Evolutionary conservation across 2,113 vertebrate genomes (phyloP), one percentile per base, ranked within the genome.

Genomic region (Guaruba guarouba): DNA sequence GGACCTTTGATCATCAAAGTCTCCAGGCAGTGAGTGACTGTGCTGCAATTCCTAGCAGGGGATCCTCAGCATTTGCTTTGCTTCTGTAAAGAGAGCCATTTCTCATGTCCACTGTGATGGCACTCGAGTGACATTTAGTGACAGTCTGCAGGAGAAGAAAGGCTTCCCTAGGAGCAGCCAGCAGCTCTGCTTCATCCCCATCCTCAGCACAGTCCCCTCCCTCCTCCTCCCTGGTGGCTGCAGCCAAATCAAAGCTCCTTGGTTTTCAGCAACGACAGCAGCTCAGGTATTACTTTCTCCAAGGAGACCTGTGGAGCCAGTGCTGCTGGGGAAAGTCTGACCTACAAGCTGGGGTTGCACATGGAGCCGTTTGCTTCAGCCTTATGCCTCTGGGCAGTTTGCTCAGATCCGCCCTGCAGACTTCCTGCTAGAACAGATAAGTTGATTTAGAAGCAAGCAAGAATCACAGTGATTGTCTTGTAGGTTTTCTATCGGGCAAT

Each of bases 281-380:
- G 35, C 10, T 44, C 24, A 8, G 0, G 0, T 16, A 1, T 43
- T 14, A 2, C 31, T 15, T 43, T 31, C 46, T 12, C 28, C 4
- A 2, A 35, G 43, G 59, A 48, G 41, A 67, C 31, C 61, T 22
- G n/a, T 33, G 59, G 82, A 68, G 66, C 52, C 64, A 37, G 52
- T 2, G 1, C n/a, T 76, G 57, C 63, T 12, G 27, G n/a, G 43
- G n/a, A 55, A 27, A 16, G 19, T 24, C 73, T 83, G 74, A 49
- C 35, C 74, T 29, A 25, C 0, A 3, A 49, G 16, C 44, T 29
- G 1, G 8, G 59, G 46, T 7, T n/a, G 17, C 52, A 59, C 3
- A 1, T 44, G 43, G 28, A 81, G 49, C 59, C 3, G 0, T 48
- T 57, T 6, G 35, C 71, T n/a, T 55, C 1, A 1, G 5, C 16